A percentile compares a stretch with the other conserved stretches of the same genome.
Conservation (phyloP, 2,888 invertebrate genomes). For the Xanthia icteritia region DNA sequence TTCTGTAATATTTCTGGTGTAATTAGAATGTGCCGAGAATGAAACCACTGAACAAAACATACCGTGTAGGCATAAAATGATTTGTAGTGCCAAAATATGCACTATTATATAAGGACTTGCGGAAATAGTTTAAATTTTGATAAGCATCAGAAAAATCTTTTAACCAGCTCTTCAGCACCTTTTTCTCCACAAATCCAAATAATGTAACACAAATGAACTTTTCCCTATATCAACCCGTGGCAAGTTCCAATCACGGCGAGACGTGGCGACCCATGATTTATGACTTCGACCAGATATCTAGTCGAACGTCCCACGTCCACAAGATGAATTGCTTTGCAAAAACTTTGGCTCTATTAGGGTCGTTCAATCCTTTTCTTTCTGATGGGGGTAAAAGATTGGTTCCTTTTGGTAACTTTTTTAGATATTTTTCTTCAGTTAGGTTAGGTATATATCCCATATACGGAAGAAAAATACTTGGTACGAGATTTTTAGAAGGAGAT, state of each 20-base stretch:
- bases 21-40: too few relatives aligned
- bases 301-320: slow-evolving; percentile 48
- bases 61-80: too few relatives aligned
- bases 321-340: slow-evolving; percentile 69
- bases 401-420: background rate
- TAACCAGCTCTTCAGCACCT: background rate
- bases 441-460: too few relatives aligned
- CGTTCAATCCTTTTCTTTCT: slow-evolving; percentile 49
- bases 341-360: slow-evolving; percentile 37
- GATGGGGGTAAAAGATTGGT: slow-evolving; percentile 24
- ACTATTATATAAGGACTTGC: too few relatives aligned
- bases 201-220: slow-evolving; percentile 46
- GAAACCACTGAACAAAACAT: too few relatives aligned
- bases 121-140: background rate
- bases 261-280: slow-evolving; percentile 70
- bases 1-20: too few relatives aligned
- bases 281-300: slow-evolving; percentile 56
- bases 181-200: slow-evolving; percentile 21
- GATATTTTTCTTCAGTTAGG: background rate
- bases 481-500: too few relatives aligned
- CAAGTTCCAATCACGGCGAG: slow-evolving; percentile 48
- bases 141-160: background rate
- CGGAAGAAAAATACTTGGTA: too few relatives aligned
- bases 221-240: slow-evolving; percentile 32
- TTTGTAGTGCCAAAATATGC: background rate